phyloP scores from a whole-genome alignment of 2,113 vertebrate genomes.

The Labeo rohita region DNA sequence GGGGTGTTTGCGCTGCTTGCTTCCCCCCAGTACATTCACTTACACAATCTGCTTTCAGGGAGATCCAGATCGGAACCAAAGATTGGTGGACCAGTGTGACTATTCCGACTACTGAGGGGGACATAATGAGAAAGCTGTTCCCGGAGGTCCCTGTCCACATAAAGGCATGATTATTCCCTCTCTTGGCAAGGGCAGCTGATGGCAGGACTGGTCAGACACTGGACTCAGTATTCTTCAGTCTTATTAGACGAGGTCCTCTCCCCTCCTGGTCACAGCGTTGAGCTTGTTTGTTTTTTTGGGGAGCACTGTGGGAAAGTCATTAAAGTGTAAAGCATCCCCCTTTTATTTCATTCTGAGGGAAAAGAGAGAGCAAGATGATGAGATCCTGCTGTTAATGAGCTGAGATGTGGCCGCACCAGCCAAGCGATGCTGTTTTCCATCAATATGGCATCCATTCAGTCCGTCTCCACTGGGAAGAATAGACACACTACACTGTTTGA shows the following conservation, averaged over 20 bases:
- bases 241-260: constrained; percentile 58
- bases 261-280: constrained; percentile 44
- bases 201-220: constrained; percentile 67
- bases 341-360: constrained; percentile 68
- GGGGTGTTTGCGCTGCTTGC: background rate
- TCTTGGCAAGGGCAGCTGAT: constrained; percentile 66
- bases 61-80: constrained; percentile 9
- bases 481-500: constrained; percentile 39
- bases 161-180: constrained; percentile 73
- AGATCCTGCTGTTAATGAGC: constrained; percentile 68
- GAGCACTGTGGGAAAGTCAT: constrained; percentile 80
- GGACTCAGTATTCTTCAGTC: constrained; percentile 70
- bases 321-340: constrained; percentile 77
- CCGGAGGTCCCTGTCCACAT: constrained; percentile 68
- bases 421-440: background rate
- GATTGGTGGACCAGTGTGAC: constrained; percentile 56
- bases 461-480: background rate
- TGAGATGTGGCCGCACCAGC: constrained; percentile 29
- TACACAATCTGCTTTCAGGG: constrained; percentile 20
- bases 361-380: constrained; percentile 68
- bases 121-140: constrained; percentile 71
- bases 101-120: constrained; percentile 17
- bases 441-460: constrained; percentile 21
- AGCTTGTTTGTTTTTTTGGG: constrained; percentile 51
- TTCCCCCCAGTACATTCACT: constrained; percentile 24